phyloP scores from a whole-genome alignment of 2,797 vertebrate species.

The Jordanella pulchra region DNA sequence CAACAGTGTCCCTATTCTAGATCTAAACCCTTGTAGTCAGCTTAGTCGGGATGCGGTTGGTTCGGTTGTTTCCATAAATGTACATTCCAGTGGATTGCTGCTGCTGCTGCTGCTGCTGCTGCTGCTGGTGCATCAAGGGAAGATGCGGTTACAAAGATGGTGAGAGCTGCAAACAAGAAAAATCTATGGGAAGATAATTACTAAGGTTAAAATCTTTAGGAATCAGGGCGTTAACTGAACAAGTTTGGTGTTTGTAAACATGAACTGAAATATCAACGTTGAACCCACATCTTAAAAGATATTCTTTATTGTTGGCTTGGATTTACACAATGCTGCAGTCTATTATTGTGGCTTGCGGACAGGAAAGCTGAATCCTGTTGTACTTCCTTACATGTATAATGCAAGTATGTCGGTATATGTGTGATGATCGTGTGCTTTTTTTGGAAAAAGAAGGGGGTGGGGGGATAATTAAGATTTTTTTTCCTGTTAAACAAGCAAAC shows the following conservation, averaged over 20 bases:
- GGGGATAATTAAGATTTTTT: not conserved
- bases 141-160: slow-evolving; percentile 42
- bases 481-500: not conserved
- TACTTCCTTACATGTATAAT: not conserved
- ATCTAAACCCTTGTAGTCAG: slow-evolving; percentile 16
- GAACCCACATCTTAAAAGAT: slow-evolving; percentile 58
- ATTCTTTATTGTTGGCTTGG: slow-evolving; percentile 59
- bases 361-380: not conserved
- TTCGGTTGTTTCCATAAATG: slow-evolving; percentile 33
- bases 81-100: slow-evolving; percentile 47
- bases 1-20: not conserved
- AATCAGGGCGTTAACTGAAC: not conserved
- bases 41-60: slow-evolving; percentile 45
- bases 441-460: not conserved
- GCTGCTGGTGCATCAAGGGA: slow-evolving; percentile 28
- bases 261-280: slow-evolving; percentile 34
- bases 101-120: not conserved
- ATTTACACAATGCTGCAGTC: slow-evolving; percentile 9
- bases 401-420: not conserved
- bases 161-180: slow-evolving; percentile 28
- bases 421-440: not conserved
- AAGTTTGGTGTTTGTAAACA: slow-evolving; percentile 12
- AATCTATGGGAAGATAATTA: slow-evolving; percentile 17
- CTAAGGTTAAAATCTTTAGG: slow-evolving; percentile 7
- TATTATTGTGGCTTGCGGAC: slow-evolving; percentile 4